These are phyloP conservation scores for Apostichopus californicus DNA, from an alignment of 35 echinoderm and acorn worm genomes.

Conservation along the genomic window DNA sequence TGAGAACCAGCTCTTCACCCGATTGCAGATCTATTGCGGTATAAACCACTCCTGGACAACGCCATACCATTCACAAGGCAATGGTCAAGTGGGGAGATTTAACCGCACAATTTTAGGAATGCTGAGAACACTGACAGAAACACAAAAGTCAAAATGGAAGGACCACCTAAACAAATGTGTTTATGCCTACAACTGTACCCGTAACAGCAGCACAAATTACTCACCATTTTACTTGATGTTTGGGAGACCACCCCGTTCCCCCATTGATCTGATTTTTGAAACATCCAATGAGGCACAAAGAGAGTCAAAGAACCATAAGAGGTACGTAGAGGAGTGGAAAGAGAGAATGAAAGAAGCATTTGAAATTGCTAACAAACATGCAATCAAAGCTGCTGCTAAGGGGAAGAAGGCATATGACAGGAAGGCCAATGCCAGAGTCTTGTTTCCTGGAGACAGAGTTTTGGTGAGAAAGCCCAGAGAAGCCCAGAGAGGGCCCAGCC, in stretches of 20 bases:
- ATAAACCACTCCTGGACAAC: too few relatives aligned
- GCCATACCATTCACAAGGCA: too few relatives aligned
- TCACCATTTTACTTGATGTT: too few relatives aligned
- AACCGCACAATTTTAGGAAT: too few relatives aligned
- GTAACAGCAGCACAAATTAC: too few relatives aligned
- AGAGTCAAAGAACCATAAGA: neutral
- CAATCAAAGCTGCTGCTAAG: constrained; percentile 19
- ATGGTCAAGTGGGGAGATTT: too few relatives aligned
- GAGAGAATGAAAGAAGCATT: constrained; percentile 64
- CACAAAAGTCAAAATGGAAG: too few relatives aligned
- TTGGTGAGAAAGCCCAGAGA: constrained; percentile 49
- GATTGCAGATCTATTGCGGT: too few relatives aligned
- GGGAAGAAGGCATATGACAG: constrained; percentile 57
- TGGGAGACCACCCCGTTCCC: constrained; percentile 58
- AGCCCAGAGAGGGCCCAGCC: constrained; percentile 15
- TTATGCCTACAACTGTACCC: too few relatives aligned
- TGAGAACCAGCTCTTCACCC: too few relatives aligned
- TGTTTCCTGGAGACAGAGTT: constrained; percentile 58
- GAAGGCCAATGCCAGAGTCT: neutral
- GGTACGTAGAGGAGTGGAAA: constrained; percentile 57
- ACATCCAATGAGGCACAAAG: neutral
- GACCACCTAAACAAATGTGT: too few relatives aligned
- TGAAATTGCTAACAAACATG: constrained; percentile 36
- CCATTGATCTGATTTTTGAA: constrained; percentile 73
- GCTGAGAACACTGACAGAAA: too few relatives aligned